Evolutionary conservation across 2,888 invertebrate genomes (phyloP).

Genomic region (Sympetrum striolatum): DNA sequence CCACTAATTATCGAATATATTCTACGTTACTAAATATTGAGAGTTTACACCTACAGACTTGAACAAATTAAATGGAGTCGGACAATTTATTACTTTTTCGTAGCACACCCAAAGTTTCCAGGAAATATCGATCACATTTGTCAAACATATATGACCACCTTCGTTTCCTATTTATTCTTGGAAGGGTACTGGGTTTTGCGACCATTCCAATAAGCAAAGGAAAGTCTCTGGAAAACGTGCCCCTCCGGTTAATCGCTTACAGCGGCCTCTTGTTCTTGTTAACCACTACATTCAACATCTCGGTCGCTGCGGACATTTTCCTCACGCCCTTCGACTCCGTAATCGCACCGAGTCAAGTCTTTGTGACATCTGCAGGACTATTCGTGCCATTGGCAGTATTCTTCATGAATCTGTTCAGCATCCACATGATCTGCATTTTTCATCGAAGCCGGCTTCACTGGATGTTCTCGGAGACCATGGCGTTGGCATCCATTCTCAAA

Average conservation of each 20-base stretch:
- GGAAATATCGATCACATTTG: neutral
- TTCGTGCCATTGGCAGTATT: too few relatives aligned
- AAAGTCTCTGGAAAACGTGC: neutral
- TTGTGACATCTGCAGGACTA: neutral
- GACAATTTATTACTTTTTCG: neutral
- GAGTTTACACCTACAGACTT: too few relatives aligned
- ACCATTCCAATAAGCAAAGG: neutral
- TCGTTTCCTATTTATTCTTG: neutral
- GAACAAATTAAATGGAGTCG: too few relatives aligned
- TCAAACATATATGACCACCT: neutral
- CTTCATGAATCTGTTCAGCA: too few relatives aligned
- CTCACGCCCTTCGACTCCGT: neutral
- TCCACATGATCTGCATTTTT: neutral
- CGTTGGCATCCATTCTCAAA: neutral
- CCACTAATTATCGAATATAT: too few relatives aligned
- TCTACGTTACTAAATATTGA: too few relatives aligned
- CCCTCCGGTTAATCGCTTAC: neutral
- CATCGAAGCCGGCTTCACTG: neutral
- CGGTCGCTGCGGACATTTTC: neutral
- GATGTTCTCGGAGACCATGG: neutral
- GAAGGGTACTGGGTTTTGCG: neutral
- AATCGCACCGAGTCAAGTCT: neutral
- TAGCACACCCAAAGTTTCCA: neutral
- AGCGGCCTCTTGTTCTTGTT: neutral
- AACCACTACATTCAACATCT: neutral